Conservation (phyloP, 1,140 invertebrate genomes). For the Drosophila pseudoobscura region DNA sequence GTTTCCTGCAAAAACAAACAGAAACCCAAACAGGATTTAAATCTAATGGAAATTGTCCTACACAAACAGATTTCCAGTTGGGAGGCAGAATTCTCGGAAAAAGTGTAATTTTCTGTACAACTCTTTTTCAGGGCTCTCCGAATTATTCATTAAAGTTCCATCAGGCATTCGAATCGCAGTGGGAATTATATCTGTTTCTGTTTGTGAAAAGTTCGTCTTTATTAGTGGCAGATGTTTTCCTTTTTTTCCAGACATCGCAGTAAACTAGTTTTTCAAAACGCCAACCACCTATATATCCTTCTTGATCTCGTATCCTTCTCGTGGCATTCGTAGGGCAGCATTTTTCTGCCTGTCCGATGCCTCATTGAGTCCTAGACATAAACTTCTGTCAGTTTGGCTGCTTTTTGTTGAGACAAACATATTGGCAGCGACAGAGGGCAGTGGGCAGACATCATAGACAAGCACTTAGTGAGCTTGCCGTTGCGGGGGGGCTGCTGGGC, state of each 20-base stretch:
- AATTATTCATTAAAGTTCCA: no score
- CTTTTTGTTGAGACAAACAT: slow-evolving; percentile 57
- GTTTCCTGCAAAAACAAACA: slow-evolving; percentile 4
- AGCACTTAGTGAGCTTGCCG: slow-evolving; percentile 20
- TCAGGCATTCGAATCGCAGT: no score
- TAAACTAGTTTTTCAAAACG: no score
- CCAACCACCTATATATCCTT: no score
- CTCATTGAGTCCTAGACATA: slow-evolving; percentile 62
- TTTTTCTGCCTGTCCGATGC: slow-evolving; percentile 49
- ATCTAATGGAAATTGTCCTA: slow-evolving; percentile 41
- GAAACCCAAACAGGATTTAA: slow-evolving; percentile 37
- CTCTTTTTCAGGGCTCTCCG: no score
- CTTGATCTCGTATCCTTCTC: no score
- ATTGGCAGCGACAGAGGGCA: slow-evolving; percentile 30
- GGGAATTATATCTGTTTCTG: no score
- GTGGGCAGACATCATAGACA: slow-evolving; percentile 50
- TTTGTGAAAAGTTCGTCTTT: no score
- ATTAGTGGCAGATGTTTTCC: no score
- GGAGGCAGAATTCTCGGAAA: background rate
- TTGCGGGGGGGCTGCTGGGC: background rate
- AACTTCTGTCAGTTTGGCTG: slow-evolving; percentile 49
- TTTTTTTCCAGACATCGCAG: no score
- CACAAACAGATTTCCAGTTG: slow-evolving; percentile 41
- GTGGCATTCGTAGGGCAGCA: slow-evolving; percentile 4
- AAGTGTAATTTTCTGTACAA: background rate